Percentiles rank a stretch among this genome's conserved stretches.
phyloP scores from a whole-genome alignment of 1,140 invertebrate species.

The Chlorops oryzae region DNA sequence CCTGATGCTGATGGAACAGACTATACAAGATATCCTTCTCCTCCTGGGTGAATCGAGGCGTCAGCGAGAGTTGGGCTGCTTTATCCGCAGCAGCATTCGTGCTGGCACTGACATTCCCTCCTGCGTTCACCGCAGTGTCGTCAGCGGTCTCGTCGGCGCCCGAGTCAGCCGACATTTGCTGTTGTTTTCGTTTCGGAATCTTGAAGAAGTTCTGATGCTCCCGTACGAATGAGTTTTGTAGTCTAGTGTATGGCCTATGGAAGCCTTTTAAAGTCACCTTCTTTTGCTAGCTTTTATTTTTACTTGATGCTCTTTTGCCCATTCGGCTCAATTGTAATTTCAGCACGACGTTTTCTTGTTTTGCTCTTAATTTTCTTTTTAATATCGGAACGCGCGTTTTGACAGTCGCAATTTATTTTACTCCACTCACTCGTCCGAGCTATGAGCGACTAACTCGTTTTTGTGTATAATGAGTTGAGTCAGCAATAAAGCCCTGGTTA shows the following conservation, averaged over 20 bases:
- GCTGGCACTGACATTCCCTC: background rate
- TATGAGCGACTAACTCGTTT: constrained; percentile 12
- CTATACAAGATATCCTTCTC: constrained; percentile 43
- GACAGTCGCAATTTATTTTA: background rate
- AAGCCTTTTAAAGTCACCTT: too few relatives aligned
- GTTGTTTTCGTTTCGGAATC: too few relatives aligned
- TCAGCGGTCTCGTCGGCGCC: background rate
- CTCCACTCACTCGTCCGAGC: constrained; percentile 11
- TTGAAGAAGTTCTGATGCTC: too few relatives aligned
- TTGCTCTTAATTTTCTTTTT: background rate
- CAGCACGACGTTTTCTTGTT: background rate
- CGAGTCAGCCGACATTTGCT: background rate
- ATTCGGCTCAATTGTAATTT: too few relatives aligned
- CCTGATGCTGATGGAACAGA: constrained; percentile 39
- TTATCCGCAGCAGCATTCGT: constrained; percentile 16
- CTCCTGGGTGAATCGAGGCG: constrained; percentile 41
- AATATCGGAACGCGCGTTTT: constrained; percentile 5
- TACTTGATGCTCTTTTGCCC: too few relatives aligned
- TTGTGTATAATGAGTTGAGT: constrained; percentile 10
- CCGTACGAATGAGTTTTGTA: too few relatives aligned
- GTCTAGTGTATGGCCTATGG: too few relatives aligned
- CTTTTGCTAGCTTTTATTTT: too few relatives aligned
- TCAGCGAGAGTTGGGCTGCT: constrained; percentile 29
- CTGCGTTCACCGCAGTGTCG: background rate
- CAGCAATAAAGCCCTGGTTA: too few relatives aligned